Percentiles rank a stretch among this genome's conserved stretches.
phyloP scores from a whole-genome alignment of 2,797 vertebrate species.

The Schizopygopsis malacanthus region DNA sequence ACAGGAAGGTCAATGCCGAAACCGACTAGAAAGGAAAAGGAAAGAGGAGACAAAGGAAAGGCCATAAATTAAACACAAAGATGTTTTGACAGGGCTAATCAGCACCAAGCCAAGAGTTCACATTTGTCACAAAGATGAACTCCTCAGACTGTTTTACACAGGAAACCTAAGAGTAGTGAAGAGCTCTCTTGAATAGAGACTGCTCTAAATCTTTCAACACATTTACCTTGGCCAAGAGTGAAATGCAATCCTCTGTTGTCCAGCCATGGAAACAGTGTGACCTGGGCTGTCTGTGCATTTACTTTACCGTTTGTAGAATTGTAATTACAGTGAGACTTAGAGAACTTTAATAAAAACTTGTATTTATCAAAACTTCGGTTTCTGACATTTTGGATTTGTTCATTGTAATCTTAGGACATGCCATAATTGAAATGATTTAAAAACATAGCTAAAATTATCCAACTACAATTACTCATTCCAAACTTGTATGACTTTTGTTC shows the following conservation, averaged over 20 bases:
- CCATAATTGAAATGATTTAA: neutral
- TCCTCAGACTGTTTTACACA: conserved; percentile 24
- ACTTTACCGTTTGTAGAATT: neutral
- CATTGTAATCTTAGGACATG: neutral
- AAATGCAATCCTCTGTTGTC: conserved; percentile 14
- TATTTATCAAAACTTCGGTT: neutral
- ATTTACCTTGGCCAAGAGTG: conserved; percentile 8
- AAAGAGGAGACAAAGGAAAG: conserved; percentile 21
- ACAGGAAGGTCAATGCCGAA: neutral
- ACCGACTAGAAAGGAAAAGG: neutral
- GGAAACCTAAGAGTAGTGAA: conserved; percentile 9
- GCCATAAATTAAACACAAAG: conserved; percentile 36
- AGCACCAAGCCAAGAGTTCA: conserved; percentile 34
- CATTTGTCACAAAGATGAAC: conserved; percentile 13
- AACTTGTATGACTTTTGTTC: neutral
- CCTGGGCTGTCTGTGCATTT: conserved; percentile 6
- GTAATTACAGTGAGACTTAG: neutral
- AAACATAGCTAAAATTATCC: neutral
- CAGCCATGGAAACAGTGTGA: conserved; percentile 3
- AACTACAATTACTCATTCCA: neutral
- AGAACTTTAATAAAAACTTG: neutral
- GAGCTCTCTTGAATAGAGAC: neutral
- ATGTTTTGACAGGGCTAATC: conserved; percentile 43
- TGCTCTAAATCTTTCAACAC: conserved; percentile 27
- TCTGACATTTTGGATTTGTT: neutral